Base-by-base conservation (phyloP, 2,797 vertebrate genomes). In the Enteromius treurensis region DNA sequence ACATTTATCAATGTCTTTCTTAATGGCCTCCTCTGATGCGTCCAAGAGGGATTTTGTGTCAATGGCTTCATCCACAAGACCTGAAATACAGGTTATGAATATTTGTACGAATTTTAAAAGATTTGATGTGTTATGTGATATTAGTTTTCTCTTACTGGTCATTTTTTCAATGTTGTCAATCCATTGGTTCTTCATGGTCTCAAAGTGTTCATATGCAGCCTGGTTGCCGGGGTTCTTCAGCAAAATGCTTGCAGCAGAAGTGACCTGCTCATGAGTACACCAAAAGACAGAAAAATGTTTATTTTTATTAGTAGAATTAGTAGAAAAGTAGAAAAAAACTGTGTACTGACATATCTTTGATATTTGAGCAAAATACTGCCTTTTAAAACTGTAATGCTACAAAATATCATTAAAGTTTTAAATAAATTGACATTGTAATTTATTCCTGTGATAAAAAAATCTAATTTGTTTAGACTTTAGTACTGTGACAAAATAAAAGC, bases 161-260 rank as follows among this genome's bases (percentile, higher is more conserved):
- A 99, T 98, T 93, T 95, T 99, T 89, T 99, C 98, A 84, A 99
- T 94, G 49, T 99, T 99, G 91, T 99, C 98, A 53, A 99, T 98
- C 98, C 98, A 99, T 71, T 99, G 98, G 91, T 99, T 99, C 94
- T 99, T 99, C 98, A 99, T 99, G 81, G 98, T 98, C 91, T 99
- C 98, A 93, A 99, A 99, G 90, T 99, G 98, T 89, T 99, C 98
- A 45, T 96, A 97, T 1, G 98, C 98, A 62, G 98, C 97, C 92
- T 98, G 98, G 89, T 98, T 99, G 21, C 98, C 98, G 49, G 98
- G 98, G 89, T 99, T 99, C 89, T 97, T 96, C 87, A 99, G 91
- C 83, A 99, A 92, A 89, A 99, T 99, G 68, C 95, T 95, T 88
- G 98, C 98, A 78, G 98, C 98, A 55, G 96, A 99, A 74, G 97